Evolutionary conservation across 2,797 vertebrate genomes (phyloP).

Genomic region (Margarornis squamiger): DNA sequence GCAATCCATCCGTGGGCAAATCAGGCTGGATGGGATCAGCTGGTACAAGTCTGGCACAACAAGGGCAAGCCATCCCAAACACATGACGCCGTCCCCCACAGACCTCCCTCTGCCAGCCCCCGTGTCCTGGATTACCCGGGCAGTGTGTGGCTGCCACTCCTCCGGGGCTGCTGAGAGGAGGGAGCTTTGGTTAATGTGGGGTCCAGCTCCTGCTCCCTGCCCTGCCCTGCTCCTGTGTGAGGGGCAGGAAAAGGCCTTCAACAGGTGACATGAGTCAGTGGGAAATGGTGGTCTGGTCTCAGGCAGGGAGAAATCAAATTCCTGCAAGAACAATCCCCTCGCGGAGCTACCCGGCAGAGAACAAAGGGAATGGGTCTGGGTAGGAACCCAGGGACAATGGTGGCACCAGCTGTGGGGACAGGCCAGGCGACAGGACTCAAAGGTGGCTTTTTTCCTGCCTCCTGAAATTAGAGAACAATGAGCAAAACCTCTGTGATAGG

Average conservation of each 20-base stretch:
- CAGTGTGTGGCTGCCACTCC: accelerated
- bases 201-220: constrained; percentile 17
- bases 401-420: constrained; percentile 17
- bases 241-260: constrained; percentile 71
- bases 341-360: accelerated
- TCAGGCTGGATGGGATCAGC: background rate
- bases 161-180: background rate
- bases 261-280: constrained; percentile 45
- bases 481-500: background rate
- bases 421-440: background rate
- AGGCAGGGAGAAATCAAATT: constrained; percentile 22
- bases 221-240: background rate
- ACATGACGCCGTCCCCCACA: accelerated
- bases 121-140: background rate
- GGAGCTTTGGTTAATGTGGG: accelerated
- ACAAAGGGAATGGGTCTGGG: background rate
- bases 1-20: background rate
- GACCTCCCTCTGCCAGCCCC: background rate
- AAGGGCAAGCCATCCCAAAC: background rate
- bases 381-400: background rate
- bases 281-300: constrained; percentile 67
- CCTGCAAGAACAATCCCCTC: background rate
- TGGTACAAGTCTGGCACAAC: background rate
- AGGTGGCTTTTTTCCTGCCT: background rate
- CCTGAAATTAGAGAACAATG: constrained; percentile 46